Base-by-base conservation (phyloP, 2,888 invertebrate species). In the Hyposoter dolosus region DNA sequence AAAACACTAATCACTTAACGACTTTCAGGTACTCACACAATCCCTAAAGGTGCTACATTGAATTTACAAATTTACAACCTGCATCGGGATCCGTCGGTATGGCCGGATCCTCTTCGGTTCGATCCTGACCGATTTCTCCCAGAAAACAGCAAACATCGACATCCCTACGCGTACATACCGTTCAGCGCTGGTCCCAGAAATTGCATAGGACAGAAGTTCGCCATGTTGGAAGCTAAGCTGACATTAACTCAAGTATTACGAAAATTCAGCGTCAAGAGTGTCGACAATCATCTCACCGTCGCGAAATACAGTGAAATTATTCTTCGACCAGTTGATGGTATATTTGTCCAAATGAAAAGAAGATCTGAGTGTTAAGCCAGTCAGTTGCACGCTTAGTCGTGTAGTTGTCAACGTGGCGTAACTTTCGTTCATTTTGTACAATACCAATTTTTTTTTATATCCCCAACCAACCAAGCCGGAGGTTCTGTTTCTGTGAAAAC, bases 61-160 rank as follows among this genome's bases (percentile, higher is more conserved):
- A 91, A 90, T 23, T 91, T 94, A 47, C 92, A 94, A 19, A 89
- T 94, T 45, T 95, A 95, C 85, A 93, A 95, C 83, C 90, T 95
- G 56, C 95, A 95, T 89, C 94, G 95, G 35, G 94, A 95, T 89
- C 94, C 95, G 2, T 91, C 93, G 2, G 89, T 94, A 53, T 95
- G 94, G 90, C 94, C 95, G 9, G 90, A 95, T 65, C 95, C 95
- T n/a, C 89, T 93, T 40, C 92, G 90, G 84, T 95, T 94, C 85
- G 93, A 95, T 88, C 94, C 94, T 0, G 94, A 95, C 56, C 89
- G 95, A 85, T 95, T 95, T 89, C 88, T 94, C 50, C 93, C 94
- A 0, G 94, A 94, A 88, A 94, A 94, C 71, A 87, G 79, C 0
- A 81, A 82, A 65, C 86, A 84, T 7, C 88, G 92, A 75, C 91